Evolutionary conservation across 2,113 vertebrate species (phyloP), one percentile per base, ranked within the genome.

Genomic region (Synchiropus splendidus): DNA sequence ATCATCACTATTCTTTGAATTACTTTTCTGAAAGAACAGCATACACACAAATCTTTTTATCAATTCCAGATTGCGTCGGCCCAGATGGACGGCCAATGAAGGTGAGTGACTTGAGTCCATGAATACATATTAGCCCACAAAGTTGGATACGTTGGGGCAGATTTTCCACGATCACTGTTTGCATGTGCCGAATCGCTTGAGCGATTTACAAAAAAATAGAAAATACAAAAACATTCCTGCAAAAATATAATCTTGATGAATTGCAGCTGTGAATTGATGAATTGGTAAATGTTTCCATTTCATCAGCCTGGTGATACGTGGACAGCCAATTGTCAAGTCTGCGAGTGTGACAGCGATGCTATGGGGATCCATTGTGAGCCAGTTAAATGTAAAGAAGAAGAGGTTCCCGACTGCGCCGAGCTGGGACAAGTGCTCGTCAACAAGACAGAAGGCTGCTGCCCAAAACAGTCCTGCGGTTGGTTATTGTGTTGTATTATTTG

Each of bases 301-400:
- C n/a, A n/a, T n/a, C n/a, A n/a, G n/a, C n/a, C n/a, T n/a, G 89
- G 88, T 36, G 87, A 90, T 6, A 80, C 1, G 0, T 98, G 93
- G 94, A 63, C 37, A 31, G 84, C 60, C 16, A 63, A 59, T 36
- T 96, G 94, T 62, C 67, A 83, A 33, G 18, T 39, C 2, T 98
- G 94, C 16, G 9, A 48, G 27, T 98, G 94, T 40, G 78, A 94
- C 11, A 10, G 31, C 0, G 15, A 52, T 18, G 79, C 82, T 1
- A 10, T 80, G 63, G 84, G 71, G 0, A 48, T 84, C 36, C 65
- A 48, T 6, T 98, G 94, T 34, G 0, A 48, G 5, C 77, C 79
- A 0, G 2, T 79, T 1, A 2, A 0, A 1, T 98, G 93, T 14
- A 21, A 32, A 5, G 1, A 31, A 2, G 9, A 5, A 3, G 12